Base-by-base conservation (phyloP, 2,113 vertebrate species). In the Brachionichthys hirsutus region DNA sequence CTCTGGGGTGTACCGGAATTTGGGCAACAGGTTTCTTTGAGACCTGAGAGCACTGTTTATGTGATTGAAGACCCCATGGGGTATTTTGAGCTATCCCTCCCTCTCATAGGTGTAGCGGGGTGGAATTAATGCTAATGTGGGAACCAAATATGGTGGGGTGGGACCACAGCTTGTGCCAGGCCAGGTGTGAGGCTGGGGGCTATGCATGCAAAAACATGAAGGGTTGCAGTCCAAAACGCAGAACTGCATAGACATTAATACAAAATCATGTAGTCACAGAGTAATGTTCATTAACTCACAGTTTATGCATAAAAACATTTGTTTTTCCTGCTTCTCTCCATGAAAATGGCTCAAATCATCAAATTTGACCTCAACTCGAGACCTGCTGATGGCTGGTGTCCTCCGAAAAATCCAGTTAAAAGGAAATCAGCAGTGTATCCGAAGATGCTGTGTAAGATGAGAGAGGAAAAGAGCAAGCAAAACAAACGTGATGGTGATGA, bases 131-230 rank as follows among this genome's bases (percentile, higher is more conserved):
- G 49, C 46, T 61, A 65, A 61, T 60, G 22, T 46, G 64, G 35
- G 59, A 73, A 53, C 12, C 1, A 62, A 38, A 56, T 14, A 15
- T 73, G 30, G 54, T 57, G 66, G 73, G 75, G 82, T 70, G 69
- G 75, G 70, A 54, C 56, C 44, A 65, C 34, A 67, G 54, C 62
- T 72, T 69, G 57, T 83, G 69, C 72, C 63, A 71, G 64, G 68
- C 84, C 85, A 90, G 85, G 88, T 88, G 87, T 87, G 80, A 82
- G 72, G 66, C 87, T 90, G 70, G 80, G 81, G 84, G 88, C 87
- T 57, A 82, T 82, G 68, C 88, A 82, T 42, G 78, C 88, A 85
- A 78, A 83, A 84, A 90, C 87, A 78, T 43, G 78, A 78, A 77
- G 54, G 64, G 45, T 17, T 57, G 17, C 54, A 67, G 59, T 70